Base-by-base conservation (phyloP, 1,140 invertebrate genomes). In the Meloidogyne floridensis region DNA sequence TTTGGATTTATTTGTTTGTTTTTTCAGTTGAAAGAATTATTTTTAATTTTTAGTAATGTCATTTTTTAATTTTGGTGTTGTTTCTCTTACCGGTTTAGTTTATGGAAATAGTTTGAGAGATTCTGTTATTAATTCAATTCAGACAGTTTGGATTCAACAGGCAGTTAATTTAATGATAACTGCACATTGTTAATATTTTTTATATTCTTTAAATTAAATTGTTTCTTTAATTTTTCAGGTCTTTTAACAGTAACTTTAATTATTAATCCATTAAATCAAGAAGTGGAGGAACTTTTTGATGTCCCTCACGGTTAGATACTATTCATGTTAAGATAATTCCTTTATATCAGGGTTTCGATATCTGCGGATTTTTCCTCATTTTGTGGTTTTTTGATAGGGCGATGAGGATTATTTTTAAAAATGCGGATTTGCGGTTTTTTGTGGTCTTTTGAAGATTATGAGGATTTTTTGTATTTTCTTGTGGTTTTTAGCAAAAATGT, bases 81-180 rank as follows among this genome's bases (percentile, higher is more conserved):
- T 85, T 10, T 77, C 85, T 6, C 47, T 90, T 15, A 85, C 85
- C 8, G 80, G 82, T 75, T 80, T 84, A 2, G 80, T 84, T n/a
- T 88, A 88, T 72, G 86, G 86, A 5, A 76, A 86, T 72, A 76
- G 80, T 20, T 53, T 87, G 15, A 77, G 83, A 6, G 86, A 84
- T 43, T 84, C 85, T 20, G 80, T 87, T 13, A 85, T 88, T 72
- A 82, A 85, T 56, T 87, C 87, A 11, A 80, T 87, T 18, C 87
- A 88, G 81, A 86, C 87, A 8, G 43, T 82, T 72, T 82, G 80
- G 80, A 82, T 82, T 32, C 88, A 89, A 74, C 85, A 88, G 42
- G 81, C 87, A 4, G 87, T 91, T 10, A 83, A 91, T 78, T 81
- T 91, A 3, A 80, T 91, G n/a, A 90, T 92, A 70, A 90, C 90